These are phyloP conservation scores for Notoglanidium macrostoma DNA, from an alignment of 2,797 vertebrate genomes.

Conservation along the genomic window DNA sequence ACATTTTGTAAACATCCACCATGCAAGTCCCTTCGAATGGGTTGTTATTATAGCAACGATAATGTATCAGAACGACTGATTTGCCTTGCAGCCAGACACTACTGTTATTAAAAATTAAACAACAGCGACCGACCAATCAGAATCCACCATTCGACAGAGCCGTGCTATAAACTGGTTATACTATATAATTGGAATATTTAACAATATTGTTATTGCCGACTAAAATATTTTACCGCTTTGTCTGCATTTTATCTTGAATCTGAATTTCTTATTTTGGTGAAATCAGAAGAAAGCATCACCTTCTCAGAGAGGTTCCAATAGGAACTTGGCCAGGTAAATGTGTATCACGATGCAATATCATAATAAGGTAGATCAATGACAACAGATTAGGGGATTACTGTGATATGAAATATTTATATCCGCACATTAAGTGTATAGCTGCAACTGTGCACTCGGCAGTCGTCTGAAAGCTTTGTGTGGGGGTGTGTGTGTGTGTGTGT, in stretches of 20 bases:
- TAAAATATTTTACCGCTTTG: not conserved
- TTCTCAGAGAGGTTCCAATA: not conserved
- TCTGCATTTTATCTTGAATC: not conserved
- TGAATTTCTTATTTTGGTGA: not conserved
- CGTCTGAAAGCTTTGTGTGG: conserved; percentile 5
- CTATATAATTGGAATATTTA: not conserved
- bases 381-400: not conserved
- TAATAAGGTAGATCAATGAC: not conserved
- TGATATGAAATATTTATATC: not conserved
- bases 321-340: not conserved
- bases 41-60: not conserved
- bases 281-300: not conserved
- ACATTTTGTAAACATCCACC: not conserved
- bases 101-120: not conserved
- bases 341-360: not conserved
- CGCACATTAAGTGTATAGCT: not conserved
- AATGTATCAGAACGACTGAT: not conserved
- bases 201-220: not conserved
- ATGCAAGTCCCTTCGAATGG: not conserved
- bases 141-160: not conserved
- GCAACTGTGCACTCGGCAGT: conserved; percentile 5
- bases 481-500: not conserved
- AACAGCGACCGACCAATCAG: not conserved
- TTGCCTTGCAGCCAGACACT: not conserved
- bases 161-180: not conserved